Percentiles rank a stretch among this genome's conserved stretches.
Conservation (phyloP, 1,140 invertebrate species). For the Latrodectus geometricus region DNA sequence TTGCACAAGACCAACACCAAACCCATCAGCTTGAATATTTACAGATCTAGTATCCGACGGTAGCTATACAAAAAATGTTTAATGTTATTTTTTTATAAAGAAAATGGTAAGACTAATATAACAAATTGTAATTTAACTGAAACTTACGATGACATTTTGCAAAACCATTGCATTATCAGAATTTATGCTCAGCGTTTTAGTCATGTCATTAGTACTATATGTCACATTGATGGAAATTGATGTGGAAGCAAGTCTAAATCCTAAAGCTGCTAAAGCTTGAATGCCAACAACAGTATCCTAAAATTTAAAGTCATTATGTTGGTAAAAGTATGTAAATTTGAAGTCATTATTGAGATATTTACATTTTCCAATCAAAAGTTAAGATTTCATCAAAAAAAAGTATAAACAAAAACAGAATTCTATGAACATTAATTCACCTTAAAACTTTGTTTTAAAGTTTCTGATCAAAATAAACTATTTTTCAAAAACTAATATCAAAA, state of each 20-base stretch:
- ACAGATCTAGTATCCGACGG: slow-evolving; percentile 73
- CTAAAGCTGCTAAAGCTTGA: slow-evolving; percentile 79
- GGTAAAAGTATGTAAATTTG: not conserved
- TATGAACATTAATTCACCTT: too few relatives aligned
- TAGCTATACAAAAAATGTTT: slow-evolving; percentile 69
- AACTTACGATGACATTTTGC: slow-evolving; percentile 77
- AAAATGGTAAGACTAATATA: not conserved
- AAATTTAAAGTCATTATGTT: slow-evolving; percentile 24
- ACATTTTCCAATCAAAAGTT: too few relatives aligned
- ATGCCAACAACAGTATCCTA: slow-evolving; percentile 82
- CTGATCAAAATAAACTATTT: too few relatives aligned
- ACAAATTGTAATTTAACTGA: not conserved
- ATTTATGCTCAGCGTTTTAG: slow-evolving; percentile 63
- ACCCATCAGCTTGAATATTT: slow-evolving; percentile 80
- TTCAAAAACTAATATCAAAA: too few relatives aligned
- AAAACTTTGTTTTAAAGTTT: too few relatives aligned
- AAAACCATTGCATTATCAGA: slow-evolving; percentile 80
- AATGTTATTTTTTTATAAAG: not conserved
- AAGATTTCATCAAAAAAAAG: too few relatives aligned
- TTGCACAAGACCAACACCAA: slow-evolving; percentile 85
- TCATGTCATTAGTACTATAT: slow-evolving; percentile 73
- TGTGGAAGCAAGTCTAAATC: slow-evolving; percentile 74
- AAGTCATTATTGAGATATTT: not conserved
- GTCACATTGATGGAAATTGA: slow-evolving; percentile 72
- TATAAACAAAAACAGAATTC: too few relatives aligned